Evolutionary conservation across 2,113 vertebrate species (phyloP), one percentile per base, ranked within the genome.

Genomic region (Gopherus evgoodei): DNA sequence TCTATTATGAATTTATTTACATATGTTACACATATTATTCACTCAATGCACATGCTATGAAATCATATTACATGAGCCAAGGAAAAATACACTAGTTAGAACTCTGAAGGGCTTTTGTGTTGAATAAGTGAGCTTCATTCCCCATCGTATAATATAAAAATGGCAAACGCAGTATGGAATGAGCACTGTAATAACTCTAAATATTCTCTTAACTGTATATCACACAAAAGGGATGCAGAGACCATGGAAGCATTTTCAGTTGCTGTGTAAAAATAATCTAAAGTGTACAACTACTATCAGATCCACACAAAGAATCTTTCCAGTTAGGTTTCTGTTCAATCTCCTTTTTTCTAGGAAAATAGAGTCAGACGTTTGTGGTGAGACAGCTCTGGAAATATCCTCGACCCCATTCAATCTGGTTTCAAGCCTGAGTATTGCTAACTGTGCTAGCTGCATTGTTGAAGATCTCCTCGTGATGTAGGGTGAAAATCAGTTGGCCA

Each of bases 121-220:
- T 97, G 90, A 90, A 94, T 94, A 97, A 96, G 82, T 62, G 81
- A 65, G 62, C 95, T 97, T 95, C n/a, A 17, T 59, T 97, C 97
- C 91, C 97, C 38, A 95, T 95, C 91, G 97, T 96, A 92, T 96
- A 97, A 96, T 95, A 97, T 88, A 96, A 96, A 94, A 96, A 96
- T 97, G 95, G 93, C 94, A 98, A 96, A 93, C 96, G 96, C 95
- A 91, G 95, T 90, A 97, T 78, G 83, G 96, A 98, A 96, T 94
- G 93, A 94, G 62, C 56, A 1, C 93, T 97, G 98, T 98, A 97
- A 97, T 97, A 98, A 97, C 94, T 96, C 96, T 97, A 98, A 97
- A 91, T 96, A 95, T 97, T 97, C 95, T 93, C 96, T 95, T 97
- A 98, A 91, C 94, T 3, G 38, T 96, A 95, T 92, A 96, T 97